A percentile compares a stretch with the other conserved stretches of the same genome.
Evolutionary conservation across 2,888 invertebrate species (phyloP).

Genomic region (Entomobrya proxima): DNA sequence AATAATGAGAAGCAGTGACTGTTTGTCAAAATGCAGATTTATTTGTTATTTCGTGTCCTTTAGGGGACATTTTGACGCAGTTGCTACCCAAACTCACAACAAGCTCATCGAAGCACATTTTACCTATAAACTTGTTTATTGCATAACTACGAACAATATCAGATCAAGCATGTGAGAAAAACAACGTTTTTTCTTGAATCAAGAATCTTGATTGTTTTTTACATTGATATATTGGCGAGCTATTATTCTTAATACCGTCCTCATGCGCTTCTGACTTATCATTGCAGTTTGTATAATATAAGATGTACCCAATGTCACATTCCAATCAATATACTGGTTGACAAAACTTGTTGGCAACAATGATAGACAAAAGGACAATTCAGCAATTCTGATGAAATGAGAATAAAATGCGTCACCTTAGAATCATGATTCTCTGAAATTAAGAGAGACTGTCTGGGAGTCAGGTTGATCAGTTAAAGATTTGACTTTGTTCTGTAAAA

Average conservation of each 20-base stretch:
- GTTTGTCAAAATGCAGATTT: neutral
- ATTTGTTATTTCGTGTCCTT: neutral
- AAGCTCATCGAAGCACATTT: neutral
- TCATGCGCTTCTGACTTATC: too few species aligned
- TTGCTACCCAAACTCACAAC: neutral
- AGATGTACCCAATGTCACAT: too few species aligned
- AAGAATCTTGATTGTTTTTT: too few species aligned
- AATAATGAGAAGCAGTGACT: neutral
- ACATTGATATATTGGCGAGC: too few species aligned
- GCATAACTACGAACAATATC: neutral
- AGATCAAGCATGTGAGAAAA: neutral
- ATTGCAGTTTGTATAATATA: too few species aligned
- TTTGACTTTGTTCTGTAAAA: neutral
- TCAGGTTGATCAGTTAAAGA: neutral
- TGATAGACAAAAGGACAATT: neutral
- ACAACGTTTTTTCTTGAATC: too few species aligned
- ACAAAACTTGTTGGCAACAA: slow-evolving; percentile 45
- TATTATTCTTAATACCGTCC: too few species aligned
- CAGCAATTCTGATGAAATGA: neutral
- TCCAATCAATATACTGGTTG: neutral
- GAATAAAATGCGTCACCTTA: neutral
- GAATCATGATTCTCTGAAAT: neutral
- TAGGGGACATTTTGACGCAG: neutral
- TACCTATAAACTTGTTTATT: slow-evolving; percentile 25
- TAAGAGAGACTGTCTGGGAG: neutral